Evolutionary conservation across 2,888 invertebrate species (phyloP).

Genomic region (Spodoptera littoralis): DNA sequence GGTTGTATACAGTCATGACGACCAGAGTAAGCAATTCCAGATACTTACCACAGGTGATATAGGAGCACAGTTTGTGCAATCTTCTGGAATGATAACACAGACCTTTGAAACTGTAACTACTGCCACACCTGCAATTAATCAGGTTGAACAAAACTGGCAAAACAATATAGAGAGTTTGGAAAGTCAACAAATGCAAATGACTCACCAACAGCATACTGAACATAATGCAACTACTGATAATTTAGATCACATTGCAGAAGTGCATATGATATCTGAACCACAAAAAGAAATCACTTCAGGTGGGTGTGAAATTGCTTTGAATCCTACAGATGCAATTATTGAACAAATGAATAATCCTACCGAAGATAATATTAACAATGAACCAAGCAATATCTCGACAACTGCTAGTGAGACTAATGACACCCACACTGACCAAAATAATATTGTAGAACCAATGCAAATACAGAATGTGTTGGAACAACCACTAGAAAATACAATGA

Average conservation of each 20-base stretch:
- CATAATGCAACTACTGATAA: constrained; percentile 50
- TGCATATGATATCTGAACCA: constrained; percentile 55
- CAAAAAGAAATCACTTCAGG: constrained; percentile 45
- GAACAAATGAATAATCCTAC: constrained; percentile 33
- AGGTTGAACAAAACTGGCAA: constrained; percentile 76
- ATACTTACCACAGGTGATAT: constrained; percentile 77
- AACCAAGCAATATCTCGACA: constrained; percentile 8
- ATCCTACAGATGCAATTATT: constrained; percentile 30
- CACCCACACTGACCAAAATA: constrained; percentile 20
- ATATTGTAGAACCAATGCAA: constrained; percentile 27
- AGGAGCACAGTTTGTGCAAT: constrained; percentile 78
- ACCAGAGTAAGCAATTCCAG: constrained; percentile 88
- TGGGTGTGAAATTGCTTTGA: constrained; percentile 37
- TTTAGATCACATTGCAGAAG: constrained; percentile 65
- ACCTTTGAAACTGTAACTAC: constrained; percentile 82
- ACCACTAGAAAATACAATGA: constrained; percentile 3
- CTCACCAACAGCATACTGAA: constrained; percentile 33
- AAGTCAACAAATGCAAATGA: constrained; percentile 59
- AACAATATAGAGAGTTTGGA: constrained; percentile 64
- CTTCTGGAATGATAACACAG: constrained; percentile 80
- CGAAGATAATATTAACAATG: constrained; percentile 22
- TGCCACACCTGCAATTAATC: constrained; percentile 82
- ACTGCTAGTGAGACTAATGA: constrained; percentile 21
- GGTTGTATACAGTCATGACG: constrained; percentile 90
- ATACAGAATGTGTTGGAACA: constrained; percentile 24